phyloP scores from a whole-genome alignment of 2,113 vertebrate genomes.

The Prunella himalayana region DNA sequence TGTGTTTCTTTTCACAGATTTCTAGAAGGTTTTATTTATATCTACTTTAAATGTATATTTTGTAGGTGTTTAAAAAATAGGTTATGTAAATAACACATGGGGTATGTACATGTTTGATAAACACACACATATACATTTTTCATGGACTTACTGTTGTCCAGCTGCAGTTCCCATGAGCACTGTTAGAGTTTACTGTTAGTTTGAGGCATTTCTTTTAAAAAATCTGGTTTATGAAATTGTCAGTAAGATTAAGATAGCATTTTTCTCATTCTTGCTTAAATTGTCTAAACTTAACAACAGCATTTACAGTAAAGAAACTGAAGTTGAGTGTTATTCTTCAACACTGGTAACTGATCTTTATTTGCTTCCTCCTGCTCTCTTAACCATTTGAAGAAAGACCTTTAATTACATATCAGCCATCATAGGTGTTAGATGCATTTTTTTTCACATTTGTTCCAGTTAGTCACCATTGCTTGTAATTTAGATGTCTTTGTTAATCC shows the following conservation, averaged over 20 bases:
- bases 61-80: neutral
- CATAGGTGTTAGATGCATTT: rapidly evolving
- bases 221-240: neutral
- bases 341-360: neutral
- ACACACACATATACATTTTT: rapidly evolving
- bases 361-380: neutral
- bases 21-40: neutral
- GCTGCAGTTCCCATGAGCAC: neutral
- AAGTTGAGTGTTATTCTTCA: neutral
- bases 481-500: neutral
- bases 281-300: neutral
- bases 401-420: neutral
- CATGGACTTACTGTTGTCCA: neutral
- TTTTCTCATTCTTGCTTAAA: neutral
- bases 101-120: neutral
- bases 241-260: neutral
- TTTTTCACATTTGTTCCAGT: neutral
- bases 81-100: neutral
- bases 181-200: neutral
- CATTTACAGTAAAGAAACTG: neutral
- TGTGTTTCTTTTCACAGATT: neutral
- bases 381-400: neutral
- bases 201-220: neutral
- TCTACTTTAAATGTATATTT: neutral
- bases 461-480: neutral